A percentile compares a stretch with the other conserved stretches of the same genome.
Evolutionary conservation across 2,888 invertebrate species (phyloP).

Genomic region (Oxytorus armatus): DNA sequence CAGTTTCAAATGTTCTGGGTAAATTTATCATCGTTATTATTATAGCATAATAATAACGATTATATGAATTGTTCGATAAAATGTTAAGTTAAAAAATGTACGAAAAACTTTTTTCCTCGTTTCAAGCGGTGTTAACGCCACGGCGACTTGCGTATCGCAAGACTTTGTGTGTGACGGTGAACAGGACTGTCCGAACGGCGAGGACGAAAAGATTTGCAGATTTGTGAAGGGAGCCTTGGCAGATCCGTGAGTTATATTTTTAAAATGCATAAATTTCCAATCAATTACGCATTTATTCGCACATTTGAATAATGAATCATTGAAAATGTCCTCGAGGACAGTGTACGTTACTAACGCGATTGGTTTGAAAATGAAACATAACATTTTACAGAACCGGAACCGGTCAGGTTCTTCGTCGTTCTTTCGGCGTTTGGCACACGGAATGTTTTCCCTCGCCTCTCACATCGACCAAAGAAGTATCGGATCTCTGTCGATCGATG

Average conservation of each 20-base stretch:
- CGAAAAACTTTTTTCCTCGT: not conserved
- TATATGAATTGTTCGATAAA: no score
- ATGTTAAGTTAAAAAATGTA: no score
- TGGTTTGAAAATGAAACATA: not conserved
- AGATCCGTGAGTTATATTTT: slow-evolving; percentile 76
- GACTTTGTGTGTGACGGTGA: slow-evolving; percentile 92
- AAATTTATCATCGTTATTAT: slow-evolving; percentile 69
- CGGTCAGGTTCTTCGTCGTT: slow-evolving; percentile 88
- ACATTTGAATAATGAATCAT: slow-evolving; percentile 15
- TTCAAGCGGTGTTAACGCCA: slow-evolving; percentile 60
- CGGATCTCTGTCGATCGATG: slow-evolving; percentile 87
- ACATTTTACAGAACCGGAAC: slow-evolving; percentile 85
- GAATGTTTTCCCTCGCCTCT: slow-evolving; percentile 87
- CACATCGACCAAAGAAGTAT: slow-evolving; percentile 82
- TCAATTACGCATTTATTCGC: not conserved
- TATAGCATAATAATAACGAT: not conserved
- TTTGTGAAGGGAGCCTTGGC: slow-evolving; percentile 83
- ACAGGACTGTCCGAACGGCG: slow-evolving; percentile 89
- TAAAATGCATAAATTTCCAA: slow-evolving; percentile 35
- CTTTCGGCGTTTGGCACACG: slow-evolving; percentile 90
- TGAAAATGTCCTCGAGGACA: not conserved
- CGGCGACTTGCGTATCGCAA: slow-evolving; percentile 87
- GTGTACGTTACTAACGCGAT: no score
- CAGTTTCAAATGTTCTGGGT: slow-evolving; percentile 86
- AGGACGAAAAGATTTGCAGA: slow-evolving; percentile 90